Percentiles rank a stretch among this genome's conserved stretches.
Conservation (phyloP, 1,140 invertebrate genomes). For the Argopecten irradians region DNA sequence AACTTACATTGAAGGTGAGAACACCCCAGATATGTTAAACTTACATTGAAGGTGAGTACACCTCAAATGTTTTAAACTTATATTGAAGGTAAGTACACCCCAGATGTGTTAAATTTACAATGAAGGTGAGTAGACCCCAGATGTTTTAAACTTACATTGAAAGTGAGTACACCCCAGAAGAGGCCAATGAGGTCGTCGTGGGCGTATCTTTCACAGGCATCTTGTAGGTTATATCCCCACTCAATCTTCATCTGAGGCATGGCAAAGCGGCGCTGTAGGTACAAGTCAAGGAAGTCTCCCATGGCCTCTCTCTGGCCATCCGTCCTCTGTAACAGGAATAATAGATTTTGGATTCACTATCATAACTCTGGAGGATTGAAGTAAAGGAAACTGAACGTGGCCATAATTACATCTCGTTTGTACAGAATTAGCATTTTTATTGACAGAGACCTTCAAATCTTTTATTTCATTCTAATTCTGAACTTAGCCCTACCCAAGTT, state of each 20-base stretch:
- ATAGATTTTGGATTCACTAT: neutral
- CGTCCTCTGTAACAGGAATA: conserved; percentile 58
- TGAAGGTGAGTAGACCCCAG: too few relatives aligned
- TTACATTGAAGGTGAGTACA: too few relatives aligned
- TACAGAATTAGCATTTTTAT: too few relatives aligned
- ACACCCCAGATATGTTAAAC: too few relatives aligned
- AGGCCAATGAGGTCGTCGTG: conserved; percentile 71
- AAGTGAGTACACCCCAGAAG: conserved; percentile 70
- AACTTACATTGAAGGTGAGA: too few relatives aligned
- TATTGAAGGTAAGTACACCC: too few relatives aligned
- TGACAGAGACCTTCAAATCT: too few relatives aligned
- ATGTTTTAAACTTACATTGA: conserved; percentile 62
- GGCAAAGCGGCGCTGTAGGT: conserved; percentile 69
- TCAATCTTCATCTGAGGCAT: conserved; percentile 72
- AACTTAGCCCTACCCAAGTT: too few relatives aligned
- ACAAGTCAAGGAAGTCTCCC: conserved; percentile 70
- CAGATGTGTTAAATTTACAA: too few relatives aligned
- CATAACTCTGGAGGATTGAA: neutral
- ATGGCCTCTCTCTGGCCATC: conserved; percentile 68
- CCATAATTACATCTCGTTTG: too few relatives aligned
- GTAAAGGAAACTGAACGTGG: neutral
- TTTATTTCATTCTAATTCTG: too few relatives aligned
- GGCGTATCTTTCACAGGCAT: conserved; percentile 73
- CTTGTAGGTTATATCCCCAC: conserved; percentile 76
- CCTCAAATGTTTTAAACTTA: too few relatives aligned